Conservation (phyloP, 2,113 vertebrate species). For the Baryphthengus martii region DNA sequence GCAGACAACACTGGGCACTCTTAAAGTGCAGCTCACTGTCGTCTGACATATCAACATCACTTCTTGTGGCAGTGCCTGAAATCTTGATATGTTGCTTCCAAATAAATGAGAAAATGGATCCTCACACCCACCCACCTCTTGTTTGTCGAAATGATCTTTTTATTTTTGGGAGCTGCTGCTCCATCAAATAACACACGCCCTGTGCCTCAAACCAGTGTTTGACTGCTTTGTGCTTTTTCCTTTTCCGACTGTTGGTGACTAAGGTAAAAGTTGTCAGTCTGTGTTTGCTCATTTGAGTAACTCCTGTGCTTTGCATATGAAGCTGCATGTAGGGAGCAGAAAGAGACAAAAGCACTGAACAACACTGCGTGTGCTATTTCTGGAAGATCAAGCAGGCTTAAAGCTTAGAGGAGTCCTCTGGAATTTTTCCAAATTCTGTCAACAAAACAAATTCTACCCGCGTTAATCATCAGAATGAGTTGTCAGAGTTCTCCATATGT, state of each 20-base stretch:
- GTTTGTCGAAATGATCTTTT: no score
- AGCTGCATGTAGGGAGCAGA: not conserved
- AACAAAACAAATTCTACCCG: not conserved
- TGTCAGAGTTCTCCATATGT: not conserved
- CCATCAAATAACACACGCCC: no score
- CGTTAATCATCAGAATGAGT: slow-evolving; percentile 1
- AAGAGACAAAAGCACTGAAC: not conserved
- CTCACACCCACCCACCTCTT: no score
- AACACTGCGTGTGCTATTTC: not conserved
- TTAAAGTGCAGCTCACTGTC: no score
- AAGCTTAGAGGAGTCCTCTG: not conserved
- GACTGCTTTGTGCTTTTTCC: no score
- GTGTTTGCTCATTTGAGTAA: slow-evolving; percentile 15
- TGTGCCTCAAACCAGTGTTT: no score
- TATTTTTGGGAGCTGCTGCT: no score
- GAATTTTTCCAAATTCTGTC: slow-evolving; percentile 11
- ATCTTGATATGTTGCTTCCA: no score
- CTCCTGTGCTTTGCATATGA: not conserved
- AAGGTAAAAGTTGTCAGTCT: not conserved
- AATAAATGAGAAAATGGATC: no score
- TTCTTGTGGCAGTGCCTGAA: no score
- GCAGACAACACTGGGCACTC: no score
- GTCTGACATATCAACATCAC: no score
- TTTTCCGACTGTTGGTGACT: not conserved
- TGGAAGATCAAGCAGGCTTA: not conserved